A percentile compares a stretch with the other conserved stretches of the same genome.
Conservation (phyloP, 2,113 vertebrate genomes). For the Nothobranchius kuhntae region DNA sequence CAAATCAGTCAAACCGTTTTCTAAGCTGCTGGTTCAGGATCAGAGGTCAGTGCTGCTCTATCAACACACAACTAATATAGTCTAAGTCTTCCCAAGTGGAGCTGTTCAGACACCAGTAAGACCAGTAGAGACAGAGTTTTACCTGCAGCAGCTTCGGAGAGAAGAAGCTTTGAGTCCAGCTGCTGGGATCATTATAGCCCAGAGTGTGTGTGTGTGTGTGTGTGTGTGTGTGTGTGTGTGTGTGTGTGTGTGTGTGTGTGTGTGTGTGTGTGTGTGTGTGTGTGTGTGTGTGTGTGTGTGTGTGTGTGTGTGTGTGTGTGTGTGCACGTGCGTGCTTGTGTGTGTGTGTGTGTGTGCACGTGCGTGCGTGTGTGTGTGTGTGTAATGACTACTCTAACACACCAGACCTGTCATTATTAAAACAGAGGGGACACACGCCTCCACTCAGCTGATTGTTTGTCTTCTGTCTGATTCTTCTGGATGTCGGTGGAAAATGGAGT, state of each 20-base stretch:
- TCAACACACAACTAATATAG: too few relatives aligned
- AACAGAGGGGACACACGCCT: conserved; percentile 54
- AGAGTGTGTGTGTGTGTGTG: conserved; percentile 21
- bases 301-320: conserved; percentile 54
- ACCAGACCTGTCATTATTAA: conserved; percentile 70
- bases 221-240: conserved; percentile 40
- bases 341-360: conserved; percentile 13
- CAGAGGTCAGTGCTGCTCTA: too few relatives aligned
- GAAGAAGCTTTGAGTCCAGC: conserved; percentile 29
- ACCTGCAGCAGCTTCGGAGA: conserved; percentile 56
- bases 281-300: conserved; percentile 52
- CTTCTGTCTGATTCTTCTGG: conserved; percentile 15
- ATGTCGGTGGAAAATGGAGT: too few relatives aligned
- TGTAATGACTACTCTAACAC: conserved; percentile 57
- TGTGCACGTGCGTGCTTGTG: background rate
- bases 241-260: conserved; percentile 52
- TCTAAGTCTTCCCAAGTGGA: too few relatives aligned
- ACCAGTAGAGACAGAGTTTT: conserved; percentile 7
- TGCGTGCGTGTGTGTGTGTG: conserved; percentile 12
- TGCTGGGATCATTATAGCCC: conserved; percentile 64
- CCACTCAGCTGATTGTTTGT: conserved; percentile 60
- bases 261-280: conserved; percentile 54
- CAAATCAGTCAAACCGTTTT: too few relatives aligned
- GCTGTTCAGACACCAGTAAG: background rate
- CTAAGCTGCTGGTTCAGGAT: too few relatives aligned